Conservation (phyloP, 2,797 vertebrate species). For the Pristis pectinata region DNA sequence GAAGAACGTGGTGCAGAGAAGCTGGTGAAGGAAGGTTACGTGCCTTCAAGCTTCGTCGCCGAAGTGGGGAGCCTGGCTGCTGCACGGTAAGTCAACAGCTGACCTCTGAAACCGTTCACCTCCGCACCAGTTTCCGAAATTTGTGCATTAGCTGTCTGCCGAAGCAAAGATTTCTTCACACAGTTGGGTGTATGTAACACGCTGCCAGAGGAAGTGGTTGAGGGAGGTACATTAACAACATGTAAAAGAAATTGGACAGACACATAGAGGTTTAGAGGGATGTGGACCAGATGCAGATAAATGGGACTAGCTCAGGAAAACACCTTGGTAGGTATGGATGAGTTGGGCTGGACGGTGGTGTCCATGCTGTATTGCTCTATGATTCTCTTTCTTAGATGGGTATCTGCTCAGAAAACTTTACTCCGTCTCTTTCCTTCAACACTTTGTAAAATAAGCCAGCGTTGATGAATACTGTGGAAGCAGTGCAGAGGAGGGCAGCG, state of each 20-base stretch:
- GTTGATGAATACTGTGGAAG: not conserved
- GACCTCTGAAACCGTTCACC: not conserved
- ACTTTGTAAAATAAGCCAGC: not conserved
- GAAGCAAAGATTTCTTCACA: not conserved
- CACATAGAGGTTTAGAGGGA: too few relatives aligned
- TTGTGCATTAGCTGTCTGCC: not conserved
- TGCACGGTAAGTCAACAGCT: constrained; percentile 43
- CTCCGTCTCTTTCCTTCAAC: not conserved
- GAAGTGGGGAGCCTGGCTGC: constrained; percentile 45
- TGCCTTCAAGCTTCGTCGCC: constrained; percentile 46
- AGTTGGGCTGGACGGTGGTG: too few relatives aligned
- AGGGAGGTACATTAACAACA: too few relatives aligned
- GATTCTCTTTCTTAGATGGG: too few relatives aligned
- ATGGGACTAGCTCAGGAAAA: too few relatives aligned
- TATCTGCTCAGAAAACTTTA: too few relatives aligned
- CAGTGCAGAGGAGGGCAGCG: not conserved
- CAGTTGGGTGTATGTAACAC: too few relatives aligned
- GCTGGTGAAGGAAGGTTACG: constrained; percentile 39
- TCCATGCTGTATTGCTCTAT: too few relatives aligned
- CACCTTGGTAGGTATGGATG: too few relatives aligned
- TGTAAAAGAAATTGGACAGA: too few relatives aligned
- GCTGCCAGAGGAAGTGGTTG: too few relatives aligned
- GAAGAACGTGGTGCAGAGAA: not conserved
- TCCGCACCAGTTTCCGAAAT: not conserved
- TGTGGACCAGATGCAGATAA: too few relatives aligned